Evolutionary conservation across 2,113 vertebrate genomes (phyloP), one percentile per base, ranked within the genome.

Genomic region (Microcebus tavaratra): DNA sequence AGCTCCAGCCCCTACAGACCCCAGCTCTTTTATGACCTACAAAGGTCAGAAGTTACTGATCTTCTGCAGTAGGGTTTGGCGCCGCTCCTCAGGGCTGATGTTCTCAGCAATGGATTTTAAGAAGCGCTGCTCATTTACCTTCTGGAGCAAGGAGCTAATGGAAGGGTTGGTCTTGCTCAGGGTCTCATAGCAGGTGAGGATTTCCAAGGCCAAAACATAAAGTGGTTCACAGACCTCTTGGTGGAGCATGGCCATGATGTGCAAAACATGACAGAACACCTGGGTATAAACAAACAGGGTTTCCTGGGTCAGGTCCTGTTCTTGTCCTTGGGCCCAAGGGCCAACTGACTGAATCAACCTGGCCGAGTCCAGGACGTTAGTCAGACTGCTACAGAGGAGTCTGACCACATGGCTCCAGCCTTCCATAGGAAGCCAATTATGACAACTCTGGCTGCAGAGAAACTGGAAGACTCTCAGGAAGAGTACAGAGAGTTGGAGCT

Each of bases 181-280:
- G 0, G n/a, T 92, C 98, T 99, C 99, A 0, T 99, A 99, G 94
- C 99, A 99, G 0, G 99, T 99, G 68, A 99, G 99, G 93, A 99
- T 98, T 97, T 99, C 99, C 97, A 99, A 93, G 2, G 99, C 99
- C 95, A 99, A 97, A 45, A 99, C 98, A 65, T 99, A 99, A 36
- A 99, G 98, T 0, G 98, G 97, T 78, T 99, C 99, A 4, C 95
- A 95, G 18, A 98, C 99, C 65, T 88, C 79, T 3, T 98, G 98
- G 0, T 99, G 99, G 97, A 99, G 98, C 99, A 99, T 99, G 98
- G 99, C 99, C 87, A 99, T 99, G 23, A 99, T 98, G 31, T 99
- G 99, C 90, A 99, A 98, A 78, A 99, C 98, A 8, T 99, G 99
- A 76, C 99, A 99, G 98, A 99, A 99, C n/a, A 99, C 67, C 98